A percentile compares a stretch with the other conserved stretches of the same genome.
These are phyloP conservation scores for Phortica variegata DNA, from an alignment of 1,140 invertebrate species.

Conservation along the genomic window DNA sequence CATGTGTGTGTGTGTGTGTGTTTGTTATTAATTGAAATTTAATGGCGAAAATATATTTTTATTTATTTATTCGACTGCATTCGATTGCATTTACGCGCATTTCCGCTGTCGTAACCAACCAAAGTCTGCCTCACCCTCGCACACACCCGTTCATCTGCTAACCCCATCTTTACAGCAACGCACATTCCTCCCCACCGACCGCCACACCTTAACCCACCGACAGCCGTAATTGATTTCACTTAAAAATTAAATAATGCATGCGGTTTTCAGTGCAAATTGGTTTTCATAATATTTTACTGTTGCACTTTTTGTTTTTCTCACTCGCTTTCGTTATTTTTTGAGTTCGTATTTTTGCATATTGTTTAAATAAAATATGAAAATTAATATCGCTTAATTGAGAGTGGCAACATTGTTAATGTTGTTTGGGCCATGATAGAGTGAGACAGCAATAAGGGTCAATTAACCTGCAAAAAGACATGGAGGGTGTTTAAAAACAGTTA, in stretches of 20 bases:
- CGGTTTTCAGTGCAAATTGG: slow-evolving; percentile 52
- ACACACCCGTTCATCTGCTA: slow-evolving; percentile 1
- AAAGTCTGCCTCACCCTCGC: neutral
- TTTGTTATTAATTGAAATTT: slow-evolving; percentile 56
- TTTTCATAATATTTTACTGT: slow-evolving; percentile 31
- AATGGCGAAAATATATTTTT: slow-evolving; percentile 50
- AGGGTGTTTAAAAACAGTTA: slow-evolving; percentile 54
- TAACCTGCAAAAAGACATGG: slow-evolving; percentile 24
- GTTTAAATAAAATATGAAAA: slow-evolving; percentile 55
- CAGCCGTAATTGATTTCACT: slow-evolving; percentile 54
- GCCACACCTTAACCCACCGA: slow-evolving; percentile 13
- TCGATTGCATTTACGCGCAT: slow-evolving; percentile 51
- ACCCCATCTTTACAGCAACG: neutral
- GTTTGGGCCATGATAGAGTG: neutral
- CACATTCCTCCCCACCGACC: slow-evolving; percentile 1
- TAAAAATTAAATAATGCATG: slow-evolving; percentile 56
- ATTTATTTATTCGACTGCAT: slow-evolving; percentile 51
- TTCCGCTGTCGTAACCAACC: slow-evolving; percentile 31
- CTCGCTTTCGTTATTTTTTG: slow-evolving; percentile 3
- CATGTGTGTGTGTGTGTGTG: slow-evolving; percentile 31
- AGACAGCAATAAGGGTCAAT: neutral
- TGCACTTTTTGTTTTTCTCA: slow-evolving; percentile 5
- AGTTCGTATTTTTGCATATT: slow-evolving; percentile 30
- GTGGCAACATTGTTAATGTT: slow-evolving; percentile 23
- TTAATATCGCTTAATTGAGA: slow-evolving; percentile 53